Percentiles rank a stretch among this genome's conserved stretches.
Evolutionary conservation across 1,140 invertebrate species (phyloP).

Genomic region (Bombyx mori): DNA sequence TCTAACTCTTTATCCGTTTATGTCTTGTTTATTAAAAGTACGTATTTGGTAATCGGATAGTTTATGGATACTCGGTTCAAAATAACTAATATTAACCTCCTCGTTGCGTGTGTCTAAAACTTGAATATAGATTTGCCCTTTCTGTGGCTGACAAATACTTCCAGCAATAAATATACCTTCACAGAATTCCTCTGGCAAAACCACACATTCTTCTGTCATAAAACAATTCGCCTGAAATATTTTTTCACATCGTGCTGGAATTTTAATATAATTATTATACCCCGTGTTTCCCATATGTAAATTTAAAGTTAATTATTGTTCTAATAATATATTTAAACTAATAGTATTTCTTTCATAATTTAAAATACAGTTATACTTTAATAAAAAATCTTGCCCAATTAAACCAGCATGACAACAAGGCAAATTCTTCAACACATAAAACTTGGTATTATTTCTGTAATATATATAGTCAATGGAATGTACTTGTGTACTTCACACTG

Average conservation of each 20-base stretch:
- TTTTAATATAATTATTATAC: slow-evolving; percentile 5
- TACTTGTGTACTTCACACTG: slow-evolving; percentile 11
- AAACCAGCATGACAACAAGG: slow-evolving; percentile 15
- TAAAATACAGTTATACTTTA: slow-evolving; percentile 14
- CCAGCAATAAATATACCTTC: slow-evolving; percentile 17
- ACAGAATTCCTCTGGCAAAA: slow-evolving; percentile 13
- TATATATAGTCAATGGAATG: slow-evolving; percentile 6
- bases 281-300: not conserved
- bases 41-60: slow-evolving; percentile 14
- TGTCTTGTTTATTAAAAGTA: slow-evolving; percentile 1
- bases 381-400: slow-evolving; percentile 20
- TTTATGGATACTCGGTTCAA: slow-evolving; percentile 11
- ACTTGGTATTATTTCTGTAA: slow-evolving; percentile 14
- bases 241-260: slow-evolving; percentile 17
- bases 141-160: slow-evolving; percentile 10
- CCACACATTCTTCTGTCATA: slow-evolving; percentile 12
- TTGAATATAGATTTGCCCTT: slow-evolving; percentile 12
- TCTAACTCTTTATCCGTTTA: slow-evolving; percentile 2
- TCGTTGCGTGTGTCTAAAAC: slow-evolving; percentile 19
- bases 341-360: slow-evolving; percentile 10
- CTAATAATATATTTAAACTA: slow-evolving; percentile 6
- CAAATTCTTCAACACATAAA: slow-evolving; percentile 18
- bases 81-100: slow-evolving; percentile 7
- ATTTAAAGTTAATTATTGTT: not conserved
- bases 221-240: slow-evolving; percentile 13